Percentiles rank a stretch among this genome's conserved stretches.
phyloP scores from a whole-genome alignment of 92 coral and sea anemone genomes.

The Chrysogorgia sp. region DNA sequence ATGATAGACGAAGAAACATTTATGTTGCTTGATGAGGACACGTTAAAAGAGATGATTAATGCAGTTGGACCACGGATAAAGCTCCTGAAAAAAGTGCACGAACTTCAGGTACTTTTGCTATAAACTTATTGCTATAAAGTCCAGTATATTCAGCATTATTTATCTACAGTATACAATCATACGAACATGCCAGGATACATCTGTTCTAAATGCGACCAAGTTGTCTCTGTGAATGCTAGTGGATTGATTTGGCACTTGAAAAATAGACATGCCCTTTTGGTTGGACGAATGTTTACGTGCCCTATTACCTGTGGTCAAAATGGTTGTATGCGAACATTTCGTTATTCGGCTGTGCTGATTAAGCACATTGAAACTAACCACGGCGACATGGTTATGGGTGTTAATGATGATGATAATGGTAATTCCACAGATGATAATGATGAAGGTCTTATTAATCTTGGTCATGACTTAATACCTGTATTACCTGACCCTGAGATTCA shows the following conservation, averaged over 20 bases:
- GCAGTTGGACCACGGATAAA: too few relatives aligned
- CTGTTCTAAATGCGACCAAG: slow-evolving; percentile 13
- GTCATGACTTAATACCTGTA: too few relatives aligned
- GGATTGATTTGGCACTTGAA: slow-evolving; percentile 35
- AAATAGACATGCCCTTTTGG: slow-evolving; percentile 20
- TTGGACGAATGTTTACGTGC: slow-evolving; percentile 8
- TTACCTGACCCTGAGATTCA: too few relatives aligned
- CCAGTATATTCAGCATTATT: too few relatives aligned
- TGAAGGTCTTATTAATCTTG: slow-evolving; percentile 5
- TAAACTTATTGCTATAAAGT: too few relatives aligned
- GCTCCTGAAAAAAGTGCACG: too few relatives aligned
- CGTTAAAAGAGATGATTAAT: too few relatives aligned
- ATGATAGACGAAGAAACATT: too few relatives aligned
- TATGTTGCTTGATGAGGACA: too few relatives aligned
- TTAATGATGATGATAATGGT: background rate
- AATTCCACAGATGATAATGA: background rate
- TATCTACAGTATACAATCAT: too few relatives aligned
- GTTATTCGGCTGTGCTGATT: background rate
- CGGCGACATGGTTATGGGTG: background rate
- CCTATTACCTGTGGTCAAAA: slow-evolving; percentile 18
- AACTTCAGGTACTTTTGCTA: too few relatives aligned
- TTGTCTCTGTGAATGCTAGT: slow-evolving; percentile 16
- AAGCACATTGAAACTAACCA: slow-evolving; percentile 17
- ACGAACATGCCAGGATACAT: slow-evolving; percentile 31
- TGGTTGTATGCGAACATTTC: slow-evolving; percentile 38